Percentiles rank a stretch among this genome's conserved stretches.
These are phyloP conservation scores for Stigmatopora nigra DNA, from an alignment of 2,113 vertebrate genomes.

Conservation along the genomic window DNA sequence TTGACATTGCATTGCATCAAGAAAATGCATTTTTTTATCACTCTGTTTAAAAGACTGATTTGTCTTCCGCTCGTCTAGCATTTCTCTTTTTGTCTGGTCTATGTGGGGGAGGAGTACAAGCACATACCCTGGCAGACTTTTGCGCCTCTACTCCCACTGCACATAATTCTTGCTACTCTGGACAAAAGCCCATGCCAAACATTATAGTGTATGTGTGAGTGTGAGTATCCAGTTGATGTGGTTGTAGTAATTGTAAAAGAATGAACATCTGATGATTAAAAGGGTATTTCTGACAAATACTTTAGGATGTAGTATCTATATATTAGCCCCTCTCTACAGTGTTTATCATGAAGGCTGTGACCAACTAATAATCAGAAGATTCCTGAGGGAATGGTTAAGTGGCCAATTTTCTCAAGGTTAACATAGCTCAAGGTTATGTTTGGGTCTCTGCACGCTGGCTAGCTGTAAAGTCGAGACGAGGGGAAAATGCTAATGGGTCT, in stretches of 20 bases:
- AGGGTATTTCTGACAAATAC: constrained; percentile 14
- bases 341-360: constrained; percentile 19
- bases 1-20: constrained; percentile 40
- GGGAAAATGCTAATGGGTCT: constrained; percentile 36
- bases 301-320: constrained; percentile 5
- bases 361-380: constrained; percentile 34
- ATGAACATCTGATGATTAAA: constrained; percentile 38
- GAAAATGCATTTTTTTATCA: constrained; percentile 40
- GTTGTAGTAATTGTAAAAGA: constrained; percentile 23
- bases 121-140: constrained; percentile 33
- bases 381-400: constrained; percentile 43
- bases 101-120: constrained; percentile 40
- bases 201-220: constrained; percentile 15
- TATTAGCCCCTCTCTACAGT: constrained; percentile 9
- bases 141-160: constrained; percentile 41
- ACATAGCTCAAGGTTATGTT: constrained; percentile 53
- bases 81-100: constrained; percentile 45
- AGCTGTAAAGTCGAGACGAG: constrained; percentile 18
- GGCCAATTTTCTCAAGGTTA: constrained; percentile 55
- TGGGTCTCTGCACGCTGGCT: constrained; percentile 36
- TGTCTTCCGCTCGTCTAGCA: constrained; percentile 31
- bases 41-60: constrained; percentile 47
- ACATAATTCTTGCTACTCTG: constrained; percentile 46
- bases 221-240: constrained; percentile 19
- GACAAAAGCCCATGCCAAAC: constrained; percentile 44